Evolutionary conservation across 2,888 invertebrate species (phyloP).

Genomic region (Drepanosiphum platanoidis): DNA sequence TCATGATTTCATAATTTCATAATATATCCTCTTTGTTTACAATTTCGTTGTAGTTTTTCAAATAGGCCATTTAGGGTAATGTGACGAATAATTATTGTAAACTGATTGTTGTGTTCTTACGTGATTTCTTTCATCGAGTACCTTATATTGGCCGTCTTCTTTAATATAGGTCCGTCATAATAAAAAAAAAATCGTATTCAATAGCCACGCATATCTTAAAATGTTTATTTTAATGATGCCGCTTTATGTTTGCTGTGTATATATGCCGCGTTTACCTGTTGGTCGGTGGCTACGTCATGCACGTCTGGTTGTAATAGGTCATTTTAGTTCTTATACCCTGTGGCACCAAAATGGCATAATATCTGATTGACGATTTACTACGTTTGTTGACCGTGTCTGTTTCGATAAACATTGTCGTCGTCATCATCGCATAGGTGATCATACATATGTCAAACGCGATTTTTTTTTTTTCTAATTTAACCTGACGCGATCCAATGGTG

Average conservation of each 20-base stretch:
- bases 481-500: constrained; percentile 1
- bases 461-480: constrained; percentile 24
- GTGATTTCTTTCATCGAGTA: neutral
- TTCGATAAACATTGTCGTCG: constrained; percentile 17
- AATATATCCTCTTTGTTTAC: no score
- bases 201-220: neutral
- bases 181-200: constrained; percentile 46
- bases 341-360: constrained; percentile 4
- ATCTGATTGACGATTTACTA: neutral
- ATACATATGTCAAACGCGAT: constrained; percentile 40
- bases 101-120: constrained; percentile 3
- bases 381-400: constrained; percentile 1
- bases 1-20: no score
- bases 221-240: constrained; percentile 21
- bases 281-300: neutral
- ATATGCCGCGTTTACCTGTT: neutral
- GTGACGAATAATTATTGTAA: neutral
- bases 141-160: neutral
- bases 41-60: no score
- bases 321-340: neutral
- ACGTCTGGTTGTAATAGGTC: neutral
- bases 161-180: neutral
- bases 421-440: constrained; percentile 6
- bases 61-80: no score
- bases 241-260: neutral